These are phyloP conservation scores for Centruroides vittatus DNA, from an alignment of 1,140 invertebrate species.

Conservation along the genomic window DNA sequence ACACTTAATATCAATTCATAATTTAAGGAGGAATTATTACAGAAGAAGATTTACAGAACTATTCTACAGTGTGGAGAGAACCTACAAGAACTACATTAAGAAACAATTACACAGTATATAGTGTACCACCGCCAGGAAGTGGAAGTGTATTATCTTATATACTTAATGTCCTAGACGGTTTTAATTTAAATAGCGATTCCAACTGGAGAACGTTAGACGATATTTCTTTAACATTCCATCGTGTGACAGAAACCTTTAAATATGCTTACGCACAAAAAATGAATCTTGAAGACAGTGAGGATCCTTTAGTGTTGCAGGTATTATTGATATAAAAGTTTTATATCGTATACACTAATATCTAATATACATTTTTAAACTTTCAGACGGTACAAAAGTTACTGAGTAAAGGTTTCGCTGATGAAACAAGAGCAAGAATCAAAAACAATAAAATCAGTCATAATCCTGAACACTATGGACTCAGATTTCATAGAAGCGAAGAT, in stretches of 20 bases:
- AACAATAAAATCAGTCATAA: conserved; percentile 51
- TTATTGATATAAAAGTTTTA: too few relatives aligned
- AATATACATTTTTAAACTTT: background rate
- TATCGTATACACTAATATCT: too few relatives aligned
- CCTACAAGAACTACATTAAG: background rate
- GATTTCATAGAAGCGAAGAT: conserved; percentile 41
- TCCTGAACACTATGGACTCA: conserved; percentile 49
- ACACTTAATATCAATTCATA: background rate
- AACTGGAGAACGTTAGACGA: too few relatives aligned
- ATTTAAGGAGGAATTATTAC: conserved; percentile 24
- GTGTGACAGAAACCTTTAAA: conserved; percentile 37
- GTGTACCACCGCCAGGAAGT: conserved; percentile 43
- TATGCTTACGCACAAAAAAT: conserved; percentile 37
- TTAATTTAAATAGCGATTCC: conserved; percentile 16
- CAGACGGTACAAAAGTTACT: conserved; percentile 4
- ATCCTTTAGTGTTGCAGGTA: too few relatives aligned
- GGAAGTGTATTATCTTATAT: conserved; percentile 66
- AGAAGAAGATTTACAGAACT: conserved; percentile 21
- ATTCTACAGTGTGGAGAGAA: conserved; percentile 6
- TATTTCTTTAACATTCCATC: conserved; percentile 17
- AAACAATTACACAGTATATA: conserved; percentile 7
- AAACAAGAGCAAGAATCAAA: conserved; percentile 19
- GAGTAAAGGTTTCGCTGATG: conserved; percentile 5
- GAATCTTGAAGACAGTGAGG: conserved; percentile 30
- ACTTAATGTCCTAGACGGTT: conserved; percentile 63